phyloP scores from a whole-genome alignment of 1,140 invertebrate species.

The Pristionchus pacificus region DNA sequence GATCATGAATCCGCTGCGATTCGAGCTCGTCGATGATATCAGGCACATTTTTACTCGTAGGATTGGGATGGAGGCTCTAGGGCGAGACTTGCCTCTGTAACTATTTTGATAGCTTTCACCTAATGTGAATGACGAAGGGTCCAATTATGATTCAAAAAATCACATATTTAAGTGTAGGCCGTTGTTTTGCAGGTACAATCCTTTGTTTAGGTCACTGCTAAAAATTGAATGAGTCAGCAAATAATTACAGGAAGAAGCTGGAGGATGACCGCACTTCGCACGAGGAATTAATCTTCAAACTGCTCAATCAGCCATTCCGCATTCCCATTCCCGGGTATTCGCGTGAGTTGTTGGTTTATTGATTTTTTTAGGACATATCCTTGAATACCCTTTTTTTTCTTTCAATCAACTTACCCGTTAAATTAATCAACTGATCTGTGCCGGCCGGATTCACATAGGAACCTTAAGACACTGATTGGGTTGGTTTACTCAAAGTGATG shows the following conservation, averaged over 20 bases:
- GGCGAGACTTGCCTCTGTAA: too few species aligned
- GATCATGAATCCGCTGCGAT: conserved; percentile 15
- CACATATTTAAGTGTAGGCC: neutral
- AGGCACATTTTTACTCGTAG: too few species aligned
- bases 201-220: too few species aligned
- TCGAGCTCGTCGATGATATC: conserved; percentile 9
- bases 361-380: neutral
- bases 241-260: neutral
- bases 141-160: too few species aligned
- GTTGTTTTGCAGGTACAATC: neutral
- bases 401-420: too few species aligned
- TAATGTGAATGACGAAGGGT: too few species aligned
- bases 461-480: conserved; percentile 16
- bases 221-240: too few species aligned
- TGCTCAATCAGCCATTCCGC: conserved; percentile 71
- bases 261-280: conserved; percentile 22
- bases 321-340: conserved; percentile 87
- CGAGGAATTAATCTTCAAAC: conserved; percentile 47
- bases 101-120: too few species aligned
- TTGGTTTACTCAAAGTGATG: conserved; percentile 1
- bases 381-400: too few species aligned
- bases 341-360: conserved; percentile 50
- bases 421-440: too few species aligned
- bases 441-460: too few species aligned
- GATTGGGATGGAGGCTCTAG: too few species aligned